Evolutionary conservation across 2,888 invertebrate species (phyloP), one percentile per base, ranked within the genome.

Genomic region (Orthonevra nobilis): DNA sequence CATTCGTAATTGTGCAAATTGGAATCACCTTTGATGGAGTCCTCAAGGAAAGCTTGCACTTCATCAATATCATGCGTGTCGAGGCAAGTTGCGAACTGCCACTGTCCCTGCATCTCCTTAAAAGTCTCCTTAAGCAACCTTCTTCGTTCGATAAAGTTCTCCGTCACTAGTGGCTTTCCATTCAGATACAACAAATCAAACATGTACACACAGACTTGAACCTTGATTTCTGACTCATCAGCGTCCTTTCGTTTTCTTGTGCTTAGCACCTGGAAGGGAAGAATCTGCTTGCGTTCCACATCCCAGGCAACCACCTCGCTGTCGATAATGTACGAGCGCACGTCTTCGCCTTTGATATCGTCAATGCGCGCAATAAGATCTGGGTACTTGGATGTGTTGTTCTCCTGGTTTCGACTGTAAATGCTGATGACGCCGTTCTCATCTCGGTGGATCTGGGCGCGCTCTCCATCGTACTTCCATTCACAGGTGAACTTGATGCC

Each of bases 381-480:
- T 0, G 99, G 99, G 91, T 98, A 99, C 88, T 99, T 99, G 61
- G 92, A 90, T 0, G 97, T 97, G 87, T 96, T 96, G 87, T 97
- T 93, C 88, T 97, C 97, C 87, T 98, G 98, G 90, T 99, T 99
- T 64, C 99, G 91, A 86, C 98, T 98, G 90, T 95, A 99, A 81
- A 99, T 93, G 82, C 92, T 92, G 0, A 98, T 92, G 1, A 89
- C 89, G 0, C 94, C 93, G 83, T 92, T 91, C 46, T 92, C 92
- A 19, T 89, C 86, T 19, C 92, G 89, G 86, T 97, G 97, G 83
- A 97, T 96, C 92, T 98, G 99, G 0, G 98, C 99, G 83, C 99
- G 91, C 91, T 99, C 99, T 0, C 99, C 99, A 89, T 99, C 99
- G 88, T 99, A 99, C 88, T 99, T 99, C 93, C 95, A 99, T 90